phyloP scores from a whole-genome alignment of 2,113 vertebrate genomes.

The Leptobrachium leishanense region DNA sequence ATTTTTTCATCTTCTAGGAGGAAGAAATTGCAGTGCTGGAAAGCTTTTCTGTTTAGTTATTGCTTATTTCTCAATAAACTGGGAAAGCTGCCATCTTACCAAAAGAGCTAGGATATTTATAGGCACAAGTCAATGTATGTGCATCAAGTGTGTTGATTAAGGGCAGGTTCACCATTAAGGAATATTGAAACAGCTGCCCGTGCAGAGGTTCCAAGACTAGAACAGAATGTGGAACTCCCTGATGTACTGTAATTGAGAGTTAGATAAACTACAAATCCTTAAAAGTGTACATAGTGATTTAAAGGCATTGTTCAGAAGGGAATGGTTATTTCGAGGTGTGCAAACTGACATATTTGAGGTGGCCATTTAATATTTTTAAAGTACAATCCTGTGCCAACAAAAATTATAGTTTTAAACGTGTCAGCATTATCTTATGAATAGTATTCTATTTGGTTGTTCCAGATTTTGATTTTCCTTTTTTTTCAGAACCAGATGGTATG shows the following conservation, averaged over 20 bases:
- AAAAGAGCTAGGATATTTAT: conserved; percentile 32
- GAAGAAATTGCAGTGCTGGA: conserved; percentile 14
- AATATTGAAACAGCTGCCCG: conserved; percentile 42
- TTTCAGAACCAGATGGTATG: no score
- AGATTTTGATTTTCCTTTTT: no score
- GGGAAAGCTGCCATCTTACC: conserved; percentile 18
- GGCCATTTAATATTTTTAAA: no score
- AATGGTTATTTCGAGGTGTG: neutral
- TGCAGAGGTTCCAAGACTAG: conserved; percentile 6
- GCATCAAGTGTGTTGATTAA: conserved; percentile 39
- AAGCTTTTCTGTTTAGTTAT: conserved; percentile 25
- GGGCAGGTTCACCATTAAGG: conserved; percentile 31
- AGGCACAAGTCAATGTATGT: conserved; percentile 34
- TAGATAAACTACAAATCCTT: conserved; percentile 32
- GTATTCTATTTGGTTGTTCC: no score
- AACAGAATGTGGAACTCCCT: conserved; percentile 13
- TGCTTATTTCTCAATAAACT: conserved; percentile 34
- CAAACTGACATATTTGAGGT: neutral
- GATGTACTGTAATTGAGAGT: conserved; percentile 21
- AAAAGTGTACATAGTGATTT: conserved; percentile 26
- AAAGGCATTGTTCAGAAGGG: conserved; percentile 5
- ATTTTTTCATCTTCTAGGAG: neutral
- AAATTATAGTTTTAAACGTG: no score
- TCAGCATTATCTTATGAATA: no score
- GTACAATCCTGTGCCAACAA: no score